Percentiles rank a stretch among this genome's conserved stretches.
These are phyloP conservation scores for Calidris pugnax DNA, from an alignment of 2,113 vertebrate species.

Conservation along the genomic window DNA sequence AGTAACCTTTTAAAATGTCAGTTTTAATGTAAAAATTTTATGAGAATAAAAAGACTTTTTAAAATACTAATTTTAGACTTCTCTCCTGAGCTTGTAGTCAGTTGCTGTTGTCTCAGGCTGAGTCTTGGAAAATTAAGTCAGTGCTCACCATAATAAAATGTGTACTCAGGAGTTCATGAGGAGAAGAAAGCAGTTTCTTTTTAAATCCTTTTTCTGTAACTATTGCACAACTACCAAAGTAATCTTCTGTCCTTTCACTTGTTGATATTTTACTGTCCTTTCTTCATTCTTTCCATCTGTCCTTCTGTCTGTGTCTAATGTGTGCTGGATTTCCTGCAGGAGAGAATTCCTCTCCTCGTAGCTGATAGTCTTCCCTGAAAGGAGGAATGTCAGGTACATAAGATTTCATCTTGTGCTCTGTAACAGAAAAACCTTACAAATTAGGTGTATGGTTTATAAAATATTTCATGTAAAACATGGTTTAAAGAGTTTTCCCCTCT, in stretches of 20 bases:
- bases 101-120: constrained; percentile 64
- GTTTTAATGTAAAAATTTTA: constrained; percentile 71
- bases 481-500: background rate
- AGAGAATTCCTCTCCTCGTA: background rate
- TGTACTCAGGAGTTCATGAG: constrained; percentile 32
- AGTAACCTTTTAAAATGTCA: constrained; percentile 74
- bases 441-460: background rate
- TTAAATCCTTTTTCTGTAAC: constrained; percentile 47
- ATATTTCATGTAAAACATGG: background rate
- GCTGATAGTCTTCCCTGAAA: background rate
- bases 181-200: constrained; percentile 17
- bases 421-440: constrained; percentile 14
- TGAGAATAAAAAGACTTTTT: constrained; percentile 63
- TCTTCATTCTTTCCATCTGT: constrained; percentile 15
- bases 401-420: background rate
- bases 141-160: constrained; percentile 56
- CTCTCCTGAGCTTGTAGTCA: constrained; percentile 60
- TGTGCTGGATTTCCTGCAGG: constrained; percentile 18
- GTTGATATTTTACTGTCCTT: constrained; percentile 52
- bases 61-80: constrained; percentile 69
- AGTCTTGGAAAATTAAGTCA: constrained; percentile 60
- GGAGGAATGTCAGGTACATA: constrained; percentile 15
- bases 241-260: constrained; percentile 44
- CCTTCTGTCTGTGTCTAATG: constrained; percentile 2
- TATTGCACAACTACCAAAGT: constrained; percentile 4